These are phyloP conservation scores for Zele albiditarsus DNA, from an alignment of 2,888 invertebrate species.

Conservation along the genomic window DNA sequence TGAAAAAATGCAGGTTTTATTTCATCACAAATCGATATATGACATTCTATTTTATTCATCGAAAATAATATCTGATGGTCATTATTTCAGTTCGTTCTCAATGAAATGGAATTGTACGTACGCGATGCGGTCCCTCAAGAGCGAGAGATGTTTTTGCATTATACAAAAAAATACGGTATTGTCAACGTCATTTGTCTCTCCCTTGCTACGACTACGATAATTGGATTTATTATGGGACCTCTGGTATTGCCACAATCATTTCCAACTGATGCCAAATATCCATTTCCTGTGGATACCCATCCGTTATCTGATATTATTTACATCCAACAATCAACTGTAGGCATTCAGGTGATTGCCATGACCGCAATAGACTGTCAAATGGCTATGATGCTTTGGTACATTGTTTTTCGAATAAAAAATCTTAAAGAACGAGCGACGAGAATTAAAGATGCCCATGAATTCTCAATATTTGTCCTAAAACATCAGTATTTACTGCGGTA, in stretches of 20 bases:
- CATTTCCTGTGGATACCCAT: constrained; percentile 46
- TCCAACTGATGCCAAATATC: constrained; percentile 58
- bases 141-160: constrained; percentile 47
- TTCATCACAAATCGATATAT: background rate
- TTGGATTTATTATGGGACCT: constrained; percentile 46
- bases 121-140: constrained; percentile 39
- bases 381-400: constrained; percentile 53
- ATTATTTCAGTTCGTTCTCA: constrained; percentile 40
- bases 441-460: background rate
- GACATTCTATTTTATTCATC: background rate
- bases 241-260: constrained; percentile 47
- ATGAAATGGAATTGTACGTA: constrained; percentile 39
- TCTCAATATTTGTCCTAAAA: constrained; percentile 23
- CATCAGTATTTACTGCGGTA: constrained; percentile 44
- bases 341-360: constrained; percentile 47
- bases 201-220: constrained; percentile 17
- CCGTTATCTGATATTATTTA: constrained; percentile 46
- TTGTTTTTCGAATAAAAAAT: constrained; percentile 50
- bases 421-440: constrained; percentile 33
- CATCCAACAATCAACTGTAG: constrained; percentile 49
- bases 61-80: background rate
- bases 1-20: no score
- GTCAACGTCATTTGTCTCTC: background rate
- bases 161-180: constrained; percentile 41
- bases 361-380: constrained; percentile 50